phyloP scores from a whole-genome alignment of 2,888 invertebrate species.

The Drosophila hawaiiensis region DNA sequence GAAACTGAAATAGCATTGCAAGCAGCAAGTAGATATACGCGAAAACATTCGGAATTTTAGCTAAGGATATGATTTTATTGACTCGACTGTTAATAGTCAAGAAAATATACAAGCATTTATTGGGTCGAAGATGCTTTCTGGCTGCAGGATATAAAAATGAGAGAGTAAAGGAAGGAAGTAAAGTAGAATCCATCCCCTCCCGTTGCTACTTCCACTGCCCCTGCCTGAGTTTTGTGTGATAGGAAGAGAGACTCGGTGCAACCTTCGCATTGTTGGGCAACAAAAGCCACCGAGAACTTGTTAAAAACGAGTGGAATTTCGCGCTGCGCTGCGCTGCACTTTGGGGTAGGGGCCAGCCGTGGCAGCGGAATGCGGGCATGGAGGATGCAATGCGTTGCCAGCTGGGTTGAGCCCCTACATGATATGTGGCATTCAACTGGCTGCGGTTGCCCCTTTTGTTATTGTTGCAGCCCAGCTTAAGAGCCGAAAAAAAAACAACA shows the following conservation, averaged over 20 bases:
- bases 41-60: no score
- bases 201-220: background rate
- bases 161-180: conserved; percentile 37
- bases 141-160: conserved; percentile 23
- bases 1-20: background rate
- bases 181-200: conserved; percentile 9
- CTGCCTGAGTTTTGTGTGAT: conserved; percentile 47
- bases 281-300: conserved; percentile 78
- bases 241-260: conserved; percentile 4
- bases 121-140: background rate
- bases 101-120: background rate
- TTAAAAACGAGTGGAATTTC: conserved; percentile 80
- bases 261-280: conserved; percentile 77
- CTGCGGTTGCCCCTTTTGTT: conserved; percentile 42
- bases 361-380: conserved; percentile 46
- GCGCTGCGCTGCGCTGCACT: conserved; percentile 78
- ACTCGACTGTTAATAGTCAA: background rate
- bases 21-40: background rate
- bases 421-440: conserved; percentile 51
- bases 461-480: conserved; percentile 58
- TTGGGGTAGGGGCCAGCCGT: conserved; percentile 5
- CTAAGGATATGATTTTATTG: background rate
- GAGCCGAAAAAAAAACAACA: conserved; percentile 32
- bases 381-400: conserved; percentile 62
- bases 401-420: conserved; percentile 54